Percentiles rank a stretch among this genome's conserved stretches.
Conservation (phyloP, 2,113 vertebrate genomes). For the Callithrix jacchus region DNA sequence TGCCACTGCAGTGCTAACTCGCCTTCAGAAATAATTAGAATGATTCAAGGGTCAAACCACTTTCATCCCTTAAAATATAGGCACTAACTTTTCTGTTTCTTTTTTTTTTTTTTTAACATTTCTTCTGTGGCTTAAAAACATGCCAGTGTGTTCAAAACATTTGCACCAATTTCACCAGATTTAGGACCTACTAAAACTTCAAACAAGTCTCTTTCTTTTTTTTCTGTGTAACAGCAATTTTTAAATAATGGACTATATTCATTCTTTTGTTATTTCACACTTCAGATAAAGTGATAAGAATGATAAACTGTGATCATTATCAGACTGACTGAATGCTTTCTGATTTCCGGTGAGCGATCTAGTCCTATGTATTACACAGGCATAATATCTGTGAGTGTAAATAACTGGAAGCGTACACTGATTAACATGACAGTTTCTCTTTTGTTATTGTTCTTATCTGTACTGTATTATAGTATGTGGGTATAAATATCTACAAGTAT, state of each 20-base stretch:
- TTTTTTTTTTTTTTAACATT: background rate
- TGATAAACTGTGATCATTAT: conserved; percentile 56
- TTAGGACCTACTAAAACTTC: conserved; percentile 32
- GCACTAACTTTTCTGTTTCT: background rate
- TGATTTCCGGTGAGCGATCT: conserved; percentile 49
- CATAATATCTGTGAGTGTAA: conserved; percentile 69
- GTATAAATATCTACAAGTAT: conserved; percentile 56
- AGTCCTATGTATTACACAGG: conserved; percentile 57
- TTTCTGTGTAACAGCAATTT: conserved; percentile 7
- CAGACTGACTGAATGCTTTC: conserved; percentile 43
- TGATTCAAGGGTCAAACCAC: conserved; percentile 60
- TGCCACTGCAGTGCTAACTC: background rate
- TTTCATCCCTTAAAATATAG: conserved; percentile 51
- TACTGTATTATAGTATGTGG: conserved; percentile 73
- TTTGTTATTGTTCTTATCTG: conserved; percentile 60
- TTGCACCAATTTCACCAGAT: conserved; percentile 1
- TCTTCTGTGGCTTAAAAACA: conserved; percentile 48
- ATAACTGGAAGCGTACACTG: conserved; percentile 75
- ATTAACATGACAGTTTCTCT: conserved; percentile 64
- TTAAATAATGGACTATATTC: conserved; percentile 6
- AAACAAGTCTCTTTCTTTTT: background rate
- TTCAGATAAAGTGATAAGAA: conserved; percentile 32
- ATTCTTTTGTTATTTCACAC: conserved; percentile 44
- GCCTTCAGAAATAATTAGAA: background rate
- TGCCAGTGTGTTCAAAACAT: conserved; percentile 46